Base-by-base conservation (phyloP, 1,140 invertebrate species). In the Epicauta chinensis region DNA sequence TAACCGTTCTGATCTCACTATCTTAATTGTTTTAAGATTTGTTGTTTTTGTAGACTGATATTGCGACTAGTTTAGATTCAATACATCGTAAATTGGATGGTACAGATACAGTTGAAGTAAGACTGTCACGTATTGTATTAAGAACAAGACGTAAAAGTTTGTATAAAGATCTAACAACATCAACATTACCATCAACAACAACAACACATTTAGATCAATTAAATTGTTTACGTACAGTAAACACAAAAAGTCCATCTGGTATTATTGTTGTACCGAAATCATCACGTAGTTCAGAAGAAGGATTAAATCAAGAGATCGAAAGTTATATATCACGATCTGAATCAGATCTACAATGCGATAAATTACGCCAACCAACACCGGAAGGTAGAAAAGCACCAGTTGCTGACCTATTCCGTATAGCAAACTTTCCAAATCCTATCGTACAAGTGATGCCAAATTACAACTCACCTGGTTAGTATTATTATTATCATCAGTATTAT, bases 361-460 rank as follows among this genome's bases (percentile, higher is more conserved):
- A 38, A 40, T 40, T 51, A 46, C 13, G 35, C 17, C 44, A 44
- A 56, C 16, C 65, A 73, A 86, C 84, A 41, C 86, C 87, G 11
- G 88, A 90, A 76, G 88, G 88, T 29, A 86, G 89, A 65, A 75
- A 86, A 59, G 88, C 87, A 31, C 88, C 88, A 14, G 71, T 89
- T 41, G 84, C 86, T 16, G 87, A 90, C 62, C 69, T 88, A 12
- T 37, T 80, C 77, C 43, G 75, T 40, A 6, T 64, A 23, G 23
- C 23, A 7, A 23, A 23, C 7, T 23, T 23, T 23, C 23, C 23
- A 23, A 23, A 23, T 23, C 23, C 23, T 23, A 23, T 23, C 2
- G 23, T 23, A 23, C 23, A 23, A 23, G 23, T 23, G 7, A 5
- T 23, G 7, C 23, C 64, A 55, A 72, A 74, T 59, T 72, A 73